These are phyloP conservation scores for Eustalomyia histrio DNA, from an alignment of 2,888 invertebrate genomes.

Conservation along the genomic window DNA sequence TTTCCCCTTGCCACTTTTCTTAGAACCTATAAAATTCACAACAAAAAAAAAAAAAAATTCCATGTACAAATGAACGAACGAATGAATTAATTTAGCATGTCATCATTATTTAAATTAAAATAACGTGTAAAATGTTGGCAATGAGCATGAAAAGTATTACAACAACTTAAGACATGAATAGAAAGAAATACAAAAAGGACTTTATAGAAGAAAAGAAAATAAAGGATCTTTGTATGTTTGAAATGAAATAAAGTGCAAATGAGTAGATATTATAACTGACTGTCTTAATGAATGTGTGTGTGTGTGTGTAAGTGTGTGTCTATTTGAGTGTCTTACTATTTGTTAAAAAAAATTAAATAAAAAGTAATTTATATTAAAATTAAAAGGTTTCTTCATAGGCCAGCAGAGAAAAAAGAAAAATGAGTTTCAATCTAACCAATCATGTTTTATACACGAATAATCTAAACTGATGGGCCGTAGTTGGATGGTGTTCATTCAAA, in stretches of 20 bases:
- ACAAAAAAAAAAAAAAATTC: conserved; percentile 16
- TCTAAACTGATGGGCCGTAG: conserved; percentile 31
- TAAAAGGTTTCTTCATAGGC: conserved; percentile 11
- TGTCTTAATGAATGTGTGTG: too few relatives aligned
- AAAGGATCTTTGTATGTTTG: neutral
- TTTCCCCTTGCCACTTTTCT: conserved; percentile 72
- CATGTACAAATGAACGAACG: neutral
- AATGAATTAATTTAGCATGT: conserved; percentile 43
- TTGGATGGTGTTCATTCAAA: conserved; percentile 4
- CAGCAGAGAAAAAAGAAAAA: neutral
- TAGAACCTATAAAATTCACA: conserved; percentile 60
- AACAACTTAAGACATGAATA: conserved; percentile 12
- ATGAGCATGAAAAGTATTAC: conserved; percentile 1
- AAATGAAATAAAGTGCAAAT: neutral
- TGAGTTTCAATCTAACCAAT: conserved; percentile 3
- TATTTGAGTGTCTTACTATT: conserved; percentile 19
- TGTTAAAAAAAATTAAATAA: conserved; percentile 28
- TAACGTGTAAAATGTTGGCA: conserved; percentile 43
- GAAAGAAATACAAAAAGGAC: neutral
- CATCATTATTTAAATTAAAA: conserved; percentile 43
- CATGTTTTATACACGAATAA: conserved; percentile 19
- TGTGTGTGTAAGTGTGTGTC: too few relatives aligned
- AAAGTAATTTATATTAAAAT: conserved; percentile 56
- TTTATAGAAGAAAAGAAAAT: neutral
- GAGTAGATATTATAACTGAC: neutral